Evolutionary conservation across 2,797 vertebrate genomes (phyloP).

Genomic region (Carapus acus): DNA sequence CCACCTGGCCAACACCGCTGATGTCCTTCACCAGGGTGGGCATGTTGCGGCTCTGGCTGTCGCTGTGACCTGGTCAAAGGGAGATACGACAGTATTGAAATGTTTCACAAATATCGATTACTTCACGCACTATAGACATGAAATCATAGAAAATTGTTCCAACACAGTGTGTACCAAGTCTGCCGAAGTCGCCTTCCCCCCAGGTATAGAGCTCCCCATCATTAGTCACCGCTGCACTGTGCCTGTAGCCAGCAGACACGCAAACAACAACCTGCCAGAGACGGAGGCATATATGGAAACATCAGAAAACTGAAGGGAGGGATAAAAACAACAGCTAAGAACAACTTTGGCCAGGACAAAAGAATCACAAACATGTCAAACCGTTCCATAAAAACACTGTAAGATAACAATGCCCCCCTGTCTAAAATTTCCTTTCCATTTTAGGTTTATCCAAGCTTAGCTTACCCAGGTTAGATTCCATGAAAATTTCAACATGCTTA

Average conservation of each 20-base stretch:
- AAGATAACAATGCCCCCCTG: too few species aligned
- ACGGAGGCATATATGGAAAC: background rate
- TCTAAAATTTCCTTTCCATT: background rate
- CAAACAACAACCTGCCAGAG: constrained; percentile 73
- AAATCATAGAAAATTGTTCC: background rate
- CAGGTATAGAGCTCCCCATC: constrained; percentile 82
- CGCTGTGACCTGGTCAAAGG: constrained; percentile 70
- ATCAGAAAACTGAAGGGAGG: background rate
- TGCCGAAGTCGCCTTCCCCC: constrained; percentile 81
- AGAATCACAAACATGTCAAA: background rate
- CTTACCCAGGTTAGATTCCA: too few species aligned
- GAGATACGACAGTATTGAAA: background rate
- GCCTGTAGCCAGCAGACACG: constrained; percentile 82
- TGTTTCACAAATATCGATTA: background rate
- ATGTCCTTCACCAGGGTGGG: constrained; percentile 82
- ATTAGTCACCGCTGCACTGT: constrained; percentile 78
- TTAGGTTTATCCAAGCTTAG: too few species aligned
- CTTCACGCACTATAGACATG: background rate
- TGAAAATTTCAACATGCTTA: constrained; percentile 36
- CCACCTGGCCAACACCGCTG: constrained; percentile 77
- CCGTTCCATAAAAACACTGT: background rate
- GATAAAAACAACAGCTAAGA: background rate
- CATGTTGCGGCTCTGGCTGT: constrained; percentile 78
- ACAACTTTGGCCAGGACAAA: background rate
- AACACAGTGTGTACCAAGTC: constrained; percentile 64